A percentile compares a stretch with the other conserved stretches of the same genome.
These are phyloP conservation scores for Bucorvus abyssinicus DNA, from an alignment of 2,797 vertebrate genomes.

Conservation along the genomic window DNA sequence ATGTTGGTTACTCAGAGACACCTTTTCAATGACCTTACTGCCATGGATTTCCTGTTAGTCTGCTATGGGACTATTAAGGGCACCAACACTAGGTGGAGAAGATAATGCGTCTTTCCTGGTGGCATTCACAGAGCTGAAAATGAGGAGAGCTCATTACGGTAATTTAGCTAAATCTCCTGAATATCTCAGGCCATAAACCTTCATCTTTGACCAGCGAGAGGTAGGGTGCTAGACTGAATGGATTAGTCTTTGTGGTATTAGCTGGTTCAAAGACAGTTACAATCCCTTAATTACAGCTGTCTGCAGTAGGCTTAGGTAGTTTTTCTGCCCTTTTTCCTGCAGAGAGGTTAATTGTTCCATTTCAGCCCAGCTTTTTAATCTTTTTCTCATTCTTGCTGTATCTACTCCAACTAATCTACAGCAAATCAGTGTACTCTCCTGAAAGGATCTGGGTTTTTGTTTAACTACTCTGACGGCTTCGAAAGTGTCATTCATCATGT, in stretches of 20 bases:
- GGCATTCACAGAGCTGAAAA: background rate
- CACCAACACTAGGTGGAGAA: background rate
- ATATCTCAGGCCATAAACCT: background rate
- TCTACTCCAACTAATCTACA: background rate
- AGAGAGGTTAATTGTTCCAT: conserved; percentile 32
- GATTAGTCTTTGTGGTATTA: conserved; percentile 3
- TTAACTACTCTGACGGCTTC: background rate
- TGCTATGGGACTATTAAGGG: background rate
- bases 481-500: background rate
- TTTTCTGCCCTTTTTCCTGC: background rate
- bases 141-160: background rate
- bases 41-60: background rate
- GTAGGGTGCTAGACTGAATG: background rate
- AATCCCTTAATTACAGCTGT: conserved; percentile 23
- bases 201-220: background rate
- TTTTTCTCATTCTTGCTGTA: background rate
- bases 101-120: background rate
- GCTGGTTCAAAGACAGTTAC: background rate
- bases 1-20: background rate
- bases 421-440: background rate
- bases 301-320: background rate
- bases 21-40: background rate
- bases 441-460: background rate
- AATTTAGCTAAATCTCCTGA: background rate
- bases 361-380: background rate